phyloP scores from a whole-genome alignment of 2,888 invertebrate species.

The Limnephilus auricula region DNA sequence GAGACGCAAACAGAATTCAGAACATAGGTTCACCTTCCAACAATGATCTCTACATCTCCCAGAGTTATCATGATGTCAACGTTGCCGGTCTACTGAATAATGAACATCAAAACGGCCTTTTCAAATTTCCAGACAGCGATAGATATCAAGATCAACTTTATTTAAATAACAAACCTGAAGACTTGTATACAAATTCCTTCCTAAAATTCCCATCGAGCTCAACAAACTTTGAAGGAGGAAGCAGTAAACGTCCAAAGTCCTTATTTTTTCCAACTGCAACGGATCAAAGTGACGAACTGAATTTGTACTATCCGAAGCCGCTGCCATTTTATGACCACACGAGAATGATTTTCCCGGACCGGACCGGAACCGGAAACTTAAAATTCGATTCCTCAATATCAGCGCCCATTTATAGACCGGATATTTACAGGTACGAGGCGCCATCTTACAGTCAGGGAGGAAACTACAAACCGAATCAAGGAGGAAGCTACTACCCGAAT shows the following conservation, averaged over 20 bases:
- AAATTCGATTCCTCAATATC: constrained; percentile 72
- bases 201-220: constrained; percentile 58
- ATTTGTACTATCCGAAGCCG: constrained; percentile 60
- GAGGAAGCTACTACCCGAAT: constrained; percentile 31
- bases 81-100: constrained; percentile 34
- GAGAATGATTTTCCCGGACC: constrained; percentile 75
- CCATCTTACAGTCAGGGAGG: constrained; percentile 39
- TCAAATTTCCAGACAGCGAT: constrained; percentile 59
- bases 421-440: constrained; percentile 34
- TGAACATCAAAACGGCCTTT: background rate
- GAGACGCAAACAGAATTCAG: constrained; percentile 37
- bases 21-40: constrained; percentile 12
- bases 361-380: constrained; percentile 76
- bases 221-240: background rate
- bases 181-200: constrained; percentile 11
- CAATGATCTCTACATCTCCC: constrained; percentile 60
- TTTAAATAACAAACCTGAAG: constrained; percentile 48
- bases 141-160: constrained; percentile 33
- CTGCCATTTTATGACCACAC: constrained; percentile 66
- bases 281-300: constrained; percentile 46
- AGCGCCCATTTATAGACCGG: constrained; percentile 54
- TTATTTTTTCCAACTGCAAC: constrained; percentile 57
- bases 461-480: constrained; percentile 45
- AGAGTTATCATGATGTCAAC: constrained; percentile 55
- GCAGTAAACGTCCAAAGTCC: constrained; percentile 55